A percentile compares a stretch with the other conserved stretches of the same genome.
Conservation (phyloP, 2,113 vertebrate genomes). For the Okapia johnstoni region DNA sequence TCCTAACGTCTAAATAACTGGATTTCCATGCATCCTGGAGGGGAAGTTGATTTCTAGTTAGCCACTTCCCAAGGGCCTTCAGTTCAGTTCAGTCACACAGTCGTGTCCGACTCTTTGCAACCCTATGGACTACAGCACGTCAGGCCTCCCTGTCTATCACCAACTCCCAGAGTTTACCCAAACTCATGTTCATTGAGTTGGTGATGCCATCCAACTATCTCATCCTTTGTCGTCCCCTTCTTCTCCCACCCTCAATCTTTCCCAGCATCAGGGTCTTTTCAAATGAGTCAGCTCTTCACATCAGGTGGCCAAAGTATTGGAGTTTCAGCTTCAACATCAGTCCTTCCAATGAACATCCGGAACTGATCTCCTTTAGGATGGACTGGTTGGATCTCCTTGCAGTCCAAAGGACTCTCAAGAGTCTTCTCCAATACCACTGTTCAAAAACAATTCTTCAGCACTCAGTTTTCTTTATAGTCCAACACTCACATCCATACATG, state of each 20-base stretch:
- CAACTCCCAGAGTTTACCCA: background rate
- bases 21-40: background rate
- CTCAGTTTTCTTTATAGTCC: background rate
- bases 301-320: background rate
- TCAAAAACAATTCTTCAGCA: background rate
- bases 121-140: background rate
- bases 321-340: background rate
- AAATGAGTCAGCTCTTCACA: accelerated
- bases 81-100: too few relatives aligned
- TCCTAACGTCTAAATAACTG: background rate
- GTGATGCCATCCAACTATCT: background rate
- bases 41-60: background rate
- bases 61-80: background rate
- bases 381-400: background rate
- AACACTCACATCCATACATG: background rate
- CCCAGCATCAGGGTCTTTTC: background rate
- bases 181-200: background rate
- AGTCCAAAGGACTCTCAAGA: background rate
- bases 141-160: background rate
- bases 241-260: background rate
- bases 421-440: background rate
- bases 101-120: background rate
- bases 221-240: background rate
- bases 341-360: background rate
- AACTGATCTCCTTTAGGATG: background rate